Conservation (phyloP, 2,113 vertebrate genomes). For the Leucosticte australis region DNA sequence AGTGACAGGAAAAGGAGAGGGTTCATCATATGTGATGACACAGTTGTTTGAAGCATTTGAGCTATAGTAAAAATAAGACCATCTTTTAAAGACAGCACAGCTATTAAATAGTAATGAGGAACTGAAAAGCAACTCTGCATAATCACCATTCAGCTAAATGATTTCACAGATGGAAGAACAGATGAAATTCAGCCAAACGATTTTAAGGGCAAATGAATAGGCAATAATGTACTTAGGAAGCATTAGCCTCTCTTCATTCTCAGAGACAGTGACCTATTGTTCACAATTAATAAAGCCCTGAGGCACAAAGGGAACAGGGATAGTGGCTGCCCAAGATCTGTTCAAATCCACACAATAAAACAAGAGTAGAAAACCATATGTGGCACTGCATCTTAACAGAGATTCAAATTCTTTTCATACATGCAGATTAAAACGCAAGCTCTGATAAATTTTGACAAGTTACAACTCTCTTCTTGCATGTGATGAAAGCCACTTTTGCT, state of each 20-base stretch:
- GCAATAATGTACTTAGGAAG: conserved; percentile 63
- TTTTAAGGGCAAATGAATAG: conserved; percentile 68
- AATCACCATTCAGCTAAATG: conserved; percentile 70
- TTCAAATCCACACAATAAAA: background rate
- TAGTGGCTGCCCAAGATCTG: background rate
- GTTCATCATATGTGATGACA: background rate
- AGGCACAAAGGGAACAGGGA: conserved; percentile 10
- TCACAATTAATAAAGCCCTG: conserved; percentile 55
- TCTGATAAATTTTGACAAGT: background rate
- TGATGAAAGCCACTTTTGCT: background rate
- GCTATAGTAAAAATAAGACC: conserved; percentile 24
- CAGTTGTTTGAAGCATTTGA: background rate
- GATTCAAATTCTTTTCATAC: background rate
- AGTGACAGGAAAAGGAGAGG: background rate
- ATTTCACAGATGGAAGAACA: conserved; percentile 76
- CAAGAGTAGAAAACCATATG: background rate
- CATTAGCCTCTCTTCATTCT: conserved; percentile 64
- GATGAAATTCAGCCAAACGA: conserved; percentile 73
- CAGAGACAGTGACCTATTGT: conserved; percentile 62
- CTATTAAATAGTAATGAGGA: conserved; percentile 71
- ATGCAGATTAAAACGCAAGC: background rate
- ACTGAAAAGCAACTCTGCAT: conserved; percentile 58
- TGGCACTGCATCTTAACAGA: background rate
- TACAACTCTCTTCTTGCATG: background rate
- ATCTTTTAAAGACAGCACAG: conserved; percentile 60